These are phyloP conservation scores for Rhegmatorhina hoffmannsi DNA, from an alignment of 2,113 vertebrate species.

Conservation along the genomic window DNA sequence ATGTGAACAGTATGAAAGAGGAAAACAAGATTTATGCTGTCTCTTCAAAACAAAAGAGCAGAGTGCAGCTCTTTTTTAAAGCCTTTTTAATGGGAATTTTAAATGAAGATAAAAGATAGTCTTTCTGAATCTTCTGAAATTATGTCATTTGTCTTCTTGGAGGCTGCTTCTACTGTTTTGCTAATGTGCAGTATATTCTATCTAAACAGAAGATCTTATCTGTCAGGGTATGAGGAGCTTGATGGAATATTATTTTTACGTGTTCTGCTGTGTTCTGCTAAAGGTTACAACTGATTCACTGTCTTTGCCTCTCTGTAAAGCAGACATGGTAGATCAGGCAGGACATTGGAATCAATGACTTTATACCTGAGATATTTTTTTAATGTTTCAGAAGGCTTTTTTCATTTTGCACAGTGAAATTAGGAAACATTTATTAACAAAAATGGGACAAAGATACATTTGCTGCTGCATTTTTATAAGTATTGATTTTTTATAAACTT, in stretches of 20 bases:
- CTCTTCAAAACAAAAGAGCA: slow-evolving; percentile 26
- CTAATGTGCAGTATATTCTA: slow-evolving; percentile 6
- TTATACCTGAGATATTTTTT: neutral
- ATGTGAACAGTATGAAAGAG: neutral
- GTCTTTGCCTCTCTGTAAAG: neutral
- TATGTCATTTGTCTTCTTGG: slow-evolving; percentile 2
- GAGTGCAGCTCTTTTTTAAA: neutral
- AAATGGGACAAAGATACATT: neutral
- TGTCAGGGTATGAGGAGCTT: neutral
- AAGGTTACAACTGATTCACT: slow-evolving; percentile 5
- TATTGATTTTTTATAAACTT: neutral
- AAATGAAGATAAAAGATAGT: slow-evolving; percentile 13
- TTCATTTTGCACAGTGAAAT: neutral
- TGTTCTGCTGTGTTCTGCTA: slow-evolving; percentile 2
- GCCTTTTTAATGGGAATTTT: slow-evolving; percentile 20
- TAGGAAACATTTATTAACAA: neutral
- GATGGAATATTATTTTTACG: neutral
- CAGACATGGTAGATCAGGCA: neutral
- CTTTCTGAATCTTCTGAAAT: slow-evolving; percentile 37
- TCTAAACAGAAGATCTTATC: neutral
- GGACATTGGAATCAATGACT: neutral
- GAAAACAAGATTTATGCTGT: slow-evolving; percentile 31
- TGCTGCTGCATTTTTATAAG: neutral
- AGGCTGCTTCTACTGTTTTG: neutral
- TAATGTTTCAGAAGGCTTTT: neutral